Evolutionary conservation across 2,113 vertebrate species (phyloP).

Genomic region (Heterochromis multidens): DNA sequence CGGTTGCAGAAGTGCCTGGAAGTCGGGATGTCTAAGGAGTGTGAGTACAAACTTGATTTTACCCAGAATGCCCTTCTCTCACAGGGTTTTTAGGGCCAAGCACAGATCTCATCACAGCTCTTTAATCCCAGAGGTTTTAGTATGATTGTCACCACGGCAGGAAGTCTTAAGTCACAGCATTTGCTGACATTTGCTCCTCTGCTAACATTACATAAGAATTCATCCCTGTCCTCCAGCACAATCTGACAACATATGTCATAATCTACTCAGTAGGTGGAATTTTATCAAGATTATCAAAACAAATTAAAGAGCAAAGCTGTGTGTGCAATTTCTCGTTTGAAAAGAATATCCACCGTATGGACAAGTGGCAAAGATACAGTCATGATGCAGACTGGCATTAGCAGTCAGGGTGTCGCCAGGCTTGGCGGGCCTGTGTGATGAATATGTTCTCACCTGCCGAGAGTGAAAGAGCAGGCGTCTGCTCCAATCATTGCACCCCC

Average conservation of each 20-base stretch:
- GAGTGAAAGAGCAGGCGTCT: constrained; percentile 72
- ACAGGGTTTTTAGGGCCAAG: neutral
- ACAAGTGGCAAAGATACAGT: constrained; percentile 11
- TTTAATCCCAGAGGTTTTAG: constrained; percentile 18
- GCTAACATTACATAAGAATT: neutral
- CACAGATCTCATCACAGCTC: neutral
- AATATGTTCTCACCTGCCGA: constrained; percentile 73
- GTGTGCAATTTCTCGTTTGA: neutral
- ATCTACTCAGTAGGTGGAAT: neutral
- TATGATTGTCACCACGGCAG: neutral
- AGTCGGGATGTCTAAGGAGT: constrained; percentile 99
- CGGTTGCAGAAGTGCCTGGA: constrained; percentile 99
- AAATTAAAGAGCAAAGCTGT: neutral
- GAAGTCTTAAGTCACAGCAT: neutral
- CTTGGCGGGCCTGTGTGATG: constrained; percentile 63
- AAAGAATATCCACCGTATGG: neutral
- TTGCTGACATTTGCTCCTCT: constrained; percentile 17
- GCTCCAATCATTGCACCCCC: constrained; percentile 62
- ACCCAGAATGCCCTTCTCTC: neutral
- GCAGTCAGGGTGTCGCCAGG: constrained; percentile 60
- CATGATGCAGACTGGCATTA: constrained; percentile 49
- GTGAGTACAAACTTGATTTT: constrained; percentile 77
- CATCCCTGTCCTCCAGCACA: neutral
- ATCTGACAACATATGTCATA: neutral
- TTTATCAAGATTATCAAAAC: neutral